Base-by-base conservation (phyloP, 2,113 vertebrate species). In the Vulpes ferrilata region DNA sequence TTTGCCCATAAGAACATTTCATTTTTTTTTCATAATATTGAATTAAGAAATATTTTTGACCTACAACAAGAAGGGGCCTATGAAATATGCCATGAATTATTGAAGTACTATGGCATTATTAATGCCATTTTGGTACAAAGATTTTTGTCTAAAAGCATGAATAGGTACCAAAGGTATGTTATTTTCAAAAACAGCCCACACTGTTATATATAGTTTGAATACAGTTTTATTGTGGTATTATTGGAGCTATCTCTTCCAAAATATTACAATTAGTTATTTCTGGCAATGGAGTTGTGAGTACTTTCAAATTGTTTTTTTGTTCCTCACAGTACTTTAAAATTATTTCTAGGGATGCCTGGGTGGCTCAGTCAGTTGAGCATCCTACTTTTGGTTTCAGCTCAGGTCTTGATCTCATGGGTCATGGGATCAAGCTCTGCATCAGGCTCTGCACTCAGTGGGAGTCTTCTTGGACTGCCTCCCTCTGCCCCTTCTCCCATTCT, bases 11-110 rank as follows among this genome's bases (percentile, higher is more conserved):
- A 25, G 5, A 80, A 74, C 10, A 74, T 51, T 88, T 73, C 22
- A 17, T 0, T 60, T 90, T 22, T 35, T 82, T 85, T 48, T 80
- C 15, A 81, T 13, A 35, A 59, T 32, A 67, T 38, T 90, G 10
- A 90, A 91, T 74, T 65, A 9, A 92, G 43, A 96, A 90, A 38
- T 87, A 71, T 43, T 88, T 92, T 87, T 93, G 64, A 59, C 0
- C 1, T 2, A 3, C 15, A 64, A 51, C 2, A 73, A 88, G 27
- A 90, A 38, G 8, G 1, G 5, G 43, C 19, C 32, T 89, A 13
- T 79, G 23, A 85, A 96, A 84, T 65, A 74, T 73, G 17, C 19
- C 55, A 60, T 73, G 8, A 38, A 69, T 38, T 74, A 64, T 57
- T 57, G 7, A 64, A 79, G 60, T 69, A n/a, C 15, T 51, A 19